Percentiles rank a stretch among this genome's conserved stretches.
phyloP scores from a whole-genome alignment of 2,888 invertebrate species.

The Polymixis flavicincta region DNA sequence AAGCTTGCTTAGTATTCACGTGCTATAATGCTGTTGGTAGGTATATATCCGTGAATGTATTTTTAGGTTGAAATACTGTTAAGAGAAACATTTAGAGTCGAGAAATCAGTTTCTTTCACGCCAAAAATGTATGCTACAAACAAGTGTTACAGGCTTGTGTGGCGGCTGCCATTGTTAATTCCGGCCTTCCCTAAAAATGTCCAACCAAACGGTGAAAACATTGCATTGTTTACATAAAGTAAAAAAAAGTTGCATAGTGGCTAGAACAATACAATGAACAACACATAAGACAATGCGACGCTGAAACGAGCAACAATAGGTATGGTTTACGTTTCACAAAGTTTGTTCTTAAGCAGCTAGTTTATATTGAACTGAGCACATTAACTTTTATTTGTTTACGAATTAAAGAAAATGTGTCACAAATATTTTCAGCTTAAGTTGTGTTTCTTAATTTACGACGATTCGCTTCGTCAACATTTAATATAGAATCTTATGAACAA shows the following conservation, averaged over 20 bases:
- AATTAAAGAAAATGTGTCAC: constrained; percentile 11
- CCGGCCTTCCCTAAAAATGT: neutral
- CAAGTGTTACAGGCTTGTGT: neutral
- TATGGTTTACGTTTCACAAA: neutral
- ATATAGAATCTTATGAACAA: neutral
- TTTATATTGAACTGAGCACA: neutral
- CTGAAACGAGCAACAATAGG: neutral
- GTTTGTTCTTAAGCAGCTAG: neutral
- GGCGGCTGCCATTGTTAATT: neutral
- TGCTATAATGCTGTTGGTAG: too few species aligned
- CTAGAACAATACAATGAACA: constrained; percentile 22
- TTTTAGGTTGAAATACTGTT: too few species aligned
- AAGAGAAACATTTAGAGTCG: too few species aligned
- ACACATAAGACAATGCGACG: neutral
- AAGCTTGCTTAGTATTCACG: constrained; percentile 7
- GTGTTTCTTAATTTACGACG: constrained; percentile 10
- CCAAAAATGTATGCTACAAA: too few species aligned
- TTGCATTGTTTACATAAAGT: constrained; percentile 7
- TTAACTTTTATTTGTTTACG: constrained; percentile 1
- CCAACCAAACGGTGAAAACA: constrained; percentile 1
- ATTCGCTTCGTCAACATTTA: constrained; percentile 4
- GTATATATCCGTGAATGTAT: too few species aligned
- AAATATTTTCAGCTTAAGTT: constrained; percentile 9
- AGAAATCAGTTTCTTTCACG: too few species aligned
- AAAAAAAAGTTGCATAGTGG: neutral